These are phyloP conservation scores for Neoitamus cyanurus DNA, from an alignment of 2,888 invertebrate species.

Conservation along the genomic window DNA sequence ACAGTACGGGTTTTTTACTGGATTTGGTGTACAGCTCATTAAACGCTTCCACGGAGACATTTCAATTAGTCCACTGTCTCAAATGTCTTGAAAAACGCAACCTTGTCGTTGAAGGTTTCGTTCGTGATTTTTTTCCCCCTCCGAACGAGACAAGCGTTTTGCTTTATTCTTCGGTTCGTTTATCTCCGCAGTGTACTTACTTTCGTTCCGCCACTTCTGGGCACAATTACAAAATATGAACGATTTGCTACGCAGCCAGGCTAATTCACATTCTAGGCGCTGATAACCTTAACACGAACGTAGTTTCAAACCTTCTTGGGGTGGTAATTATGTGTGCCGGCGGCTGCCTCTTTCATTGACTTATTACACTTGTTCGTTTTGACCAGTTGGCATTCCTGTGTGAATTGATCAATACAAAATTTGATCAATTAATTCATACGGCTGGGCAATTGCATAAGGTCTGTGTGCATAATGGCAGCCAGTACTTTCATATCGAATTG, in stretches of 20 bases:
- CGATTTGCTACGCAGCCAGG: neutral
- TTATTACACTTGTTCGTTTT: neutral
- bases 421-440: neutral
- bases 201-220: neutral
- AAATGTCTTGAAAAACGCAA: neutral
- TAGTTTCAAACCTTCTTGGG: neutral
- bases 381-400: neutral
- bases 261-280: neutral
- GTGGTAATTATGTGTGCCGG: neutral
- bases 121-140: neutral
- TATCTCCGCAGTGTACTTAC: neutral
- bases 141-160: neutral
- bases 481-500: neutral
- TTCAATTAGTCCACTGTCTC: neutral
- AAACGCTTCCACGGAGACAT: neutral
- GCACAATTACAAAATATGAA: neutral
- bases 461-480: neutral
- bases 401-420: neutral
- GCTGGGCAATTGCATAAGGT: neutral
- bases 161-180: neutral
- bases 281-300: neutral
- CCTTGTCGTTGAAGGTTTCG: neutral
- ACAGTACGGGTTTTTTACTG: neutral
- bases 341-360: neutral
- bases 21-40: neutral